Conservation (phyloP, 2,113 vertebrate genomes). For the Neodontobutis hainanensis region DNA sequence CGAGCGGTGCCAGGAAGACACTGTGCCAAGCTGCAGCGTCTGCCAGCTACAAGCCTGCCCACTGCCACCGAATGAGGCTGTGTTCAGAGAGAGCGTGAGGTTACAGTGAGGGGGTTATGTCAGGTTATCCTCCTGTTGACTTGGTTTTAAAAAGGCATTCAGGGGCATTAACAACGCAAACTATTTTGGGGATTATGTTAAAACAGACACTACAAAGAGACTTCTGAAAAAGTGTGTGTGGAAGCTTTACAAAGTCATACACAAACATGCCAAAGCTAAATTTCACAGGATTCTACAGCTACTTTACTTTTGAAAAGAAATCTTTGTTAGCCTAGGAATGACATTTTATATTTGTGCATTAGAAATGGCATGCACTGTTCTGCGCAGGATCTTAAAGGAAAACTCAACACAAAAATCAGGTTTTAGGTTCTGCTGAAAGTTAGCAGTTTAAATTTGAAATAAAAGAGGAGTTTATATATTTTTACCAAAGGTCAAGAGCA, state of each 20-base stretch:
- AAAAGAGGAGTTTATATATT: too few species aligned
- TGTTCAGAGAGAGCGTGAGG: constrained; percentile 33
- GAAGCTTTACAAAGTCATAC: not conserved
- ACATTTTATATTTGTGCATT: too few species aligned
- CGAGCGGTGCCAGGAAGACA: constrained; percentile 54
- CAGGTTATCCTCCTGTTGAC: constrained; percentile 13
- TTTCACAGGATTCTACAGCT: not conserved
- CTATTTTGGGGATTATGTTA: constrained; percentile 1
- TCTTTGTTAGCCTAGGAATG: too few species aligned
- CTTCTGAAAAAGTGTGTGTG: not conserved
- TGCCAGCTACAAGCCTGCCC: constrained; percentile 67
- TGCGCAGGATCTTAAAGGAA: too few species aligned
- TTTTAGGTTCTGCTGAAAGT: too few species aligned
- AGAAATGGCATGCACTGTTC: too few species aligned
- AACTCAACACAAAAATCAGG: too few species aligned
- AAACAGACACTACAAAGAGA: not conserved
- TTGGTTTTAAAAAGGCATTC: constrained; percentile 8
- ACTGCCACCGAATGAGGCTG: constrained; percentile 42
- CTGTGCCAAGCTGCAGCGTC: constrained; percentile 54
- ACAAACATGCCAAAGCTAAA: not conserved
- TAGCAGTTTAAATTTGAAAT: too few species aligned
- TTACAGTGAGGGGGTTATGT: constrained; percentile 5
- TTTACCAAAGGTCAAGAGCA: too few species aligned
- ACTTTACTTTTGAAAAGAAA: too few species aligned
- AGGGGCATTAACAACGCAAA: constrained; percentile 8